phyloP scores from a whole-genome alignment of 1,140 invertebrate genomes.

The Phthorimaea operculella region DNA sequence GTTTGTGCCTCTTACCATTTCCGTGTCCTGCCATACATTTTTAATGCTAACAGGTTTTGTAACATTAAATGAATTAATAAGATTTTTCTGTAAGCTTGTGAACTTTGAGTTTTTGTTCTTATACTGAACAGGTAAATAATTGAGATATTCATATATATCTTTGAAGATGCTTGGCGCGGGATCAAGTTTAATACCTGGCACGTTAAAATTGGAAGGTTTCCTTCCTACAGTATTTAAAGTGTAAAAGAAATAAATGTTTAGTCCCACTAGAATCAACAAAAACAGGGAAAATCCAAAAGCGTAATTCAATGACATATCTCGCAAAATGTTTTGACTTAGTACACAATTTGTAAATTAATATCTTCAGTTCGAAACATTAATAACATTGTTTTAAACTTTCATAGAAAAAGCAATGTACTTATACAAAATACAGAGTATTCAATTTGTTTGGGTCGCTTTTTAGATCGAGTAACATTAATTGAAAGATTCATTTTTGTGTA shows the following conservation, averaged over 20 bases:
- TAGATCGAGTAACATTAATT: no score
- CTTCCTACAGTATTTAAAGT: slow-evolving; percentile 36
- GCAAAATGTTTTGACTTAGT: no score
- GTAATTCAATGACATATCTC: slow-evolving; percentile 52
- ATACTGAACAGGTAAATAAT: slow-evolving; percentile 47
- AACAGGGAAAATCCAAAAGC: slow-evolving; percentile 54
- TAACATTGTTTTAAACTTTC: no score
- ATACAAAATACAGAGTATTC: no score
- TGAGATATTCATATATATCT: slow-evolving; percentile 50
- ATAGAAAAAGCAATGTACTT: no score
- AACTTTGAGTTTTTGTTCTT: slow-evolving; percentile 46
- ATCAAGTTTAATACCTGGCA: slow-evolving; percentile 38
- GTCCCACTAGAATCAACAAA: slow-evolving; percentile 42
- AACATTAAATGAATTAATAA: slow-evolving; percentile 44
- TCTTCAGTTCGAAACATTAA: no score
- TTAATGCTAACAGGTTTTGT: slow-evolving; percentile 22
- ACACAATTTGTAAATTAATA: no score
- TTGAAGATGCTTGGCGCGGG: slow-evolving; percentile 36
- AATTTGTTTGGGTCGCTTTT: no score
- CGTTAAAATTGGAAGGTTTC: slow-evolving; percentile 30
- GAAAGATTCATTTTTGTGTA: no score
- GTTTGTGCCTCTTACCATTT: slow-evolving; percentile 35
- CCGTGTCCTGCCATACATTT: slow-evolving; percentile 34
- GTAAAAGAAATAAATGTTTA: slow-evolving; percentile 60
- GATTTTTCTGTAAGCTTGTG: slow-evolving; percentile 28